A percentile compares a stretch with the other conserved stretches of the same genome.
phyloP scores from a whole-genome alignment of 2,113 vertebrate genomes.

The Otus sunia region DNA sequence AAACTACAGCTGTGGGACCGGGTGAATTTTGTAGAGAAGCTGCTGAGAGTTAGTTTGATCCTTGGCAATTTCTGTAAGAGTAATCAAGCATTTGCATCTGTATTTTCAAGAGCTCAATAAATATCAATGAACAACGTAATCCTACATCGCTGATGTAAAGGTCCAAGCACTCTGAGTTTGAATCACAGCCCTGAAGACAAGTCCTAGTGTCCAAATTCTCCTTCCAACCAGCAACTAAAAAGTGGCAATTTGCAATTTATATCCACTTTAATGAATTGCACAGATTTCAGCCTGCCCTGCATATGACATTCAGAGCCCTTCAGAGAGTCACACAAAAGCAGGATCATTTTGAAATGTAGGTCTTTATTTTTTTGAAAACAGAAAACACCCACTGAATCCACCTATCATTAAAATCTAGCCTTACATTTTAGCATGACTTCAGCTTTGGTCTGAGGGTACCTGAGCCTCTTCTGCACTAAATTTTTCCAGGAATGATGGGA shows the following conservation, averaged over 20 bases:
- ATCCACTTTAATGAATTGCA: neutral
- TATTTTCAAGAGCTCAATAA: neutral
- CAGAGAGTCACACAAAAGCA: neutral
- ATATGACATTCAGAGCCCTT: neutral
- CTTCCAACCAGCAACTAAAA: neutral
- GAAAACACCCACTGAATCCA: neutral
- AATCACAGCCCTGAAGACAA: neutral
- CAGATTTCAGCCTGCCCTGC: neutral
- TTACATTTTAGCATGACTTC: neutral
- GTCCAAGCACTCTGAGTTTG: neutral
- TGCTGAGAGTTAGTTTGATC: neutral
- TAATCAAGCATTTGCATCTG: neutral
- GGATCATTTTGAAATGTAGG: neutral
- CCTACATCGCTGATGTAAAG: neutral
- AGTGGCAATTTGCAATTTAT: neutral
- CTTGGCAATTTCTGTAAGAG: neutral
- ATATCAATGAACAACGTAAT: neutral
- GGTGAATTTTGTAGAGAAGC: neutral
- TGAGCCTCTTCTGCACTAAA: neutral
- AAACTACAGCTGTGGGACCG: neutral
- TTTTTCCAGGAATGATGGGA: neutral
- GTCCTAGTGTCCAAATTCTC: neutral
- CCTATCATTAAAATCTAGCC: neutral
- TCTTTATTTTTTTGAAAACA: neutral
- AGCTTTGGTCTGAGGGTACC: neutral